Conservation (phyloP, 1,140 invertebrate genomes). For the Tribolium castaneum region DNA sequence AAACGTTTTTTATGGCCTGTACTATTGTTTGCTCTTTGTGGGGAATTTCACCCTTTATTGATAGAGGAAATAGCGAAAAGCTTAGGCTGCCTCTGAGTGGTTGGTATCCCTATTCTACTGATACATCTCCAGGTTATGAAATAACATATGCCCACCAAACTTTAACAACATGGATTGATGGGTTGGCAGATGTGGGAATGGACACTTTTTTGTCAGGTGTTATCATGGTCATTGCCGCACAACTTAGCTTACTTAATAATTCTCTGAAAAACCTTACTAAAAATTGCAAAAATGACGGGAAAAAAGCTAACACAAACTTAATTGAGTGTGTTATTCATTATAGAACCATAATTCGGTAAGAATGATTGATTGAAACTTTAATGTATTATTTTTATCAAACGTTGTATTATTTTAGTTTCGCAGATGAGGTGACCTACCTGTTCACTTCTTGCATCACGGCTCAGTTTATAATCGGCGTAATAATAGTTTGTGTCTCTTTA, state of each 20-base stretch:
- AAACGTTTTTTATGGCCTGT: not conserved
- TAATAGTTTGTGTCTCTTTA: slow-evolving; percentile 52
- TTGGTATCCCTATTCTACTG: slow-evolving; percentile 57
- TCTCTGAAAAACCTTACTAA: not conserved
- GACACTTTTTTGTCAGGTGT: slow-evolving; percentile 40
- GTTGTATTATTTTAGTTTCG: slow-evolving; percentile 47
- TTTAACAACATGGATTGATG: slow-evolving; percentile 24
- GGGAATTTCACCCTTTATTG: not conserved
- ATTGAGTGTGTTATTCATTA: slow-evolving; percentile 17
- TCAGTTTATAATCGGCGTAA: slow-evolving; percentile 49
- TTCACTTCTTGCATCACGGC: slow-evolving; percentile 45
- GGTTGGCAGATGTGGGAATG: slow-evolving; percentile 38
- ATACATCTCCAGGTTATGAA: slow-evolving; percentile 45
- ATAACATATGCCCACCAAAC: slow-evolving; percentile 49
- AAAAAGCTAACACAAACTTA: not conserved
- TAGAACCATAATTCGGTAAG: slow-evolving; percentile 25
- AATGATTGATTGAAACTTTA: not conserved
- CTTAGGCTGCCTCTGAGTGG: slow-evolving; percentile 51
- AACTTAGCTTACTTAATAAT: slow-evolving; percentile 36
- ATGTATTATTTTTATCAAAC: not conserved
- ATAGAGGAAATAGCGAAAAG: not conserved
- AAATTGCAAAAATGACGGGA: not conserved
- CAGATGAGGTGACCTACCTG: slow-evolving; percentile 46
- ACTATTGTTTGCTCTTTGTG: not conserved
- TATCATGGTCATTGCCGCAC: slow-evolving; percentile 31